Evolutionary conservation across 1,140 invertebrate genomes (phyloP).

Genomic region (Bilobella aurantiaca): DNA sequence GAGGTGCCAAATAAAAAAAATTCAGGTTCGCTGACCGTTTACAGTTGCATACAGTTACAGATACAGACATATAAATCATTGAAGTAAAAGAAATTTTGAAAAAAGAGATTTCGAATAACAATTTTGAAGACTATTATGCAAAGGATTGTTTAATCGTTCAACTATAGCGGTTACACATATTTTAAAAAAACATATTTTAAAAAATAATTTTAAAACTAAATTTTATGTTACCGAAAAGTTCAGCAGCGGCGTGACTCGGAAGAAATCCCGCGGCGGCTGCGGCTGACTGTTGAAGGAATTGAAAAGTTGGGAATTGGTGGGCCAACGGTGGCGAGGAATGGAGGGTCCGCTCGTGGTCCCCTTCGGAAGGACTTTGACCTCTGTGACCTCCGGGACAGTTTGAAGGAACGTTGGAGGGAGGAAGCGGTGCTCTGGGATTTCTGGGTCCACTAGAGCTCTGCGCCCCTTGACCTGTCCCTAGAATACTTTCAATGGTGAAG

Average conservation of each 20-base stretch:
- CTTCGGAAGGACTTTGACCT: conserved; percentile 5
- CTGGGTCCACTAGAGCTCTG: neutral
- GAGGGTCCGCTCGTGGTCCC: neutral
- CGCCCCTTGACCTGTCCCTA: neutral
- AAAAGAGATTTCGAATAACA: too few species aligned
- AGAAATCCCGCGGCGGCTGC: conserved; percentile 15
- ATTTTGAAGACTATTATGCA: too few species aligned
- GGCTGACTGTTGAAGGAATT: conserved; percentile 24
- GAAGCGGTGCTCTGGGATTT: neutral
- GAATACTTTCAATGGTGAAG: conserved; percentile 29
- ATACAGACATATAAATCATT: too few species aligned
- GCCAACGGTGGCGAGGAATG: neutral
- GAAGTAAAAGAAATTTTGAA: too few species aligned
- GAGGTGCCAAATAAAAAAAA: too few species aligned
- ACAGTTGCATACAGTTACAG: too few species aligned
- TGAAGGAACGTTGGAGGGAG: neutral
- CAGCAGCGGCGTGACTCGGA: conserved; percentile 29
- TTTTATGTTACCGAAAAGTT: conserved; percentile 26
- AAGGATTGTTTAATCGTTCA: too few species aligned
- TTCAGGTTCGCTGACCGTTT: too few species aligned
- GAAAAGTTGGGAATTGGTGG: conserved; percentile 13
- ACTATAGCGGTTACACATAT: too few species aligned
- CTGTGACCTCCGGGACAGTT: neutral
- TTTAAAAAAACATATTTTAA: too few species aligned
- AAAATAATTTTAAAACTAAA: neutral